Conservation (phyloP, 1,140 invertebrate species). For the silkworm (Bombyx mori) region DNA sequence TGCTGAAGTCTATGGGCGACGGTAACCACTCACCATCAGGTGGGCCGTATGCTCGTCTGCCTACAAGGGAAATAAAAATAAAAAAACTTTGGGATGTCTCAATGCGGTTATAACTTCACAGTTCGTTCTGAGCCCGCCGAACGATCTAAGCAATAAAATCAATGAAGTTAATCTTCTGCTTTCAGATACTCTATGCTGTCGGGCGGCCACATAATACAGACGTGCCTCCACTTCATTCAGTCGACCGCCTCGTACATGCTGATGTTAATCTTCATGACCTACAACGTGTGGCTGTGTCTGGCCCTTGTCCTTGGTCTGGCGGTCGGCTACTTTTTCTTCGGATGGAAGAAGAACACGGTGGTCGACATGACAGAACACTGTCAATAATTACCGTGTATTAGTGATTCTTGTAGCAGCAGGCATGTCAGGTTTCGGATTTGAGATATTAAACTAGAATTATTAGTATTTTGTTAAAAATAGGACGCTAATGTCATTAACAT, state of each 20-base stretch:
- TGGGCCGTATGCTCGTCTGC: too few species aligned
- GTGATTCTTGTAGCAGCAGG: too few species aligned
- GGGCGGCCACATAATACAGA: constrained; percentile 86
- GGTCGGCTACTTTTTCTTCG: constrained; percentile 94
- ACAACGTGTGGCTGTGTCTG: constrained; percentile 94
- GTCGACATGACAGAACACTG: constrained; percentile 95
- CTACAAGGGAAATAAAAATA: too few species aligned
- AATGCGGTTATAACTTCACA: too few species aligned
- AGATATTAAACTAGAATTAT: too few species aligned
- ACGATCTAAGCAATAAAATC: background rate
- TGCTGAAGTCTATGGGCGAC: too few species aligned
- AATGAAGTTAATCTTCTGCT: constrained; percentile 13
- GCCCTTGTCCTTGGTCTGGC: constrained; percentile 92
- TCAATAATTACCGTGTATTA: constrained; percentile 72
- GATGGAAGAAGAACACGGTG: constrained; percentile 91
- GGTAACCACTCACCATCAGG: too few species aligned
- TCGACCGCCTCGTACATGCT: constrained; percentile 92
- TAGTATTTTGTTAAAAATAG: too few species aligned
- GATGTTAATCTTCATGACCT: constrained; percentile 99
- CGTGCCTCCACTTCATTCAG: constrained; percentile 90
- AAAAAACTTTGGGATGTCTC: too few species aligned
- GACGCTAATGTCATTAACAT: background rate
- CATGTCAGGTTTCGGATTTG: too few species aligned
- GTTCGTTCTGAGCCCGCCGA: too few species aligned
- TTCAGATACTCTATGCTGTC: constrained; percentile 86